Evolutionary conservation across 2,113 vertebrate genomes (phyloP), one percentile per base, ranked within the genome.

Genomic region (Noctilio leporinus): DNA sequence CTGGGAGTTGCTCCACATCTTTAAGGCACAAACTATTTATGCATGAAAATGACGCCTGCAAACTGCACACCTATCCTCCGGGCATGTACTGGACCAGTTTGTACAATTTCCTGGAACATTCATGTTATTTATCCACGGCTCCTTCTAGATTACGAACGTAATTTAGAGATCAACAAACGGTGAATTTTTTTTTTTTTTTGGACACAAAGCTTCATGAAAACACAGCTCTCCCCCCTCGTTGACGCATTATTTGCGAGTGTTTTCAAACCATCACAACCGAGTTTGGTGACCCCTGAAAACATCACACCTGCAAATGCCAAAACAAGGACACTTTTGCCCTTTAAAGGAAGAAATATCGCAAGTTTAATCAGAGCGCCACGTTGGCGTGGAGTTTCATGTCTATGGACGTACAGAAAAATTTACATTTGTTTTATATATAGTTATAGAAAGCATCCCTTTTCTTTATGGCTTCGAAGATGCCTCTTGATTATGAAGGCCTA

Each of bases 1-100:
- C 22, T 35, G 6, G 47, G 40, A 35, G 20, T 49, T 62, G 6
- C n/a, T 2, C 0, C 30, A 19, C 2, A 1, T 9, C 8, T 59
- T 59, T 30, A 30, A 73, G 38, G 70, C 38, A 19, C 8, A 16
- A 15, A 30, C 12, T 35, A 47, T 75, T 75, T 43, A 38, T 20
- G 19, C 9, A 47, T 16, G 12, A 26, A 59, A 33, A 35, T 9
- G 28, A 35, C 3, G 22, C 3, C 12, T 7, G 1, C 11, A 59
- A 2, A n/a, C 22, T 20, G 62, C 24, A 16, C 4, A 35, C 55
- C 8, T 28, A 14, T 1, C 40, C 10, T 47, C 15, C 20, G 30
- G 8, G 5, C 35, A 73, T 14, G 4, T 38, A 28, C 7, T 12
- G 10, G 14, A 7, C 19, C 40, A 7, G 14, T 43, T 10, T 72